Evolutionary conservation across 2,888 invertebrate species (phyloP).

Genomic region (Saturnia pavonia): DNA sequence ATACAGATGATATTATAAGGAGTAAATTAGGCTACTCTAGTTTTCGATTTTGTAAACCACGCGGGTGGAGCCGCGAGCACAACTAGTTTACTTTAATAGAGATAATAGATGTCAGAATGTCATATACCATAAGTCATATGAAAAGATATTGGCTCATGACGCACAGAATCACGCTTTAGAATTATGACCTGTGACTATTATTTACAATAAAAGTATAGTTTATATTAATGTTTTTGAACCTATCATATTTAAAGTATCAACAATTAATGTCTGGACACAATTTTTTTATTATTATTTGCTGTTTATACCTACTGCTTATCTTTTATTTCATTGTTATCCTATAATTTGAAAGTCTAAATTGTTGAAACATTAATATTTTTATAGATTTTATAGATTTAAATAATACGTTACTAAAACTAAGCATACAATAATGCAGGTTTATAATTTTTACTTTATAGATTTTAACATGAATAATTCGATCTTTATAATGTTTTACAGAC

Average conservation of each 20-base stretch:
- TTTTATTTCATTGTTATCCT: neutral
- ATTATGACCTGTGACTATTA: neutral
- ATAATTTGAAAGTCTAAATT: neutral
- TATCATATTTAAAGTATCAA: neutral
- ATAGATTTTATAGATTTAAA: neutral
- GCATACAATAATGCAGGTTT: neutral
- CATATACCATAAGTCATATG: neutral
- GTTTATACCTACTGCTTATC: neutral
- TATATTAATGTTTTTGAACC: neutral
- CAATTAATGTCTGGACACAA: neutral
- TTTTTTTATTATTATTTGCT: neutral
- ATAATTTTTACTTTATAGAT: neutral
- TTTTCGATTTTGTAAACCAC: no score
- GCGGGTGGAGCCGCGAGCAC: no score
- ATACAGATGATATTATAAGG: no score
- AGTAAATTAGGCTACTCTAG: no score
- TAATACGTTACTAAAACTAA: neutral
- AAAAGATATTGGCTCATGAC: conserved; percentile 5
- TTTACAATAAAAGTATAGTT: neutral
- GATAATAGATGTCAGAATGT: conserved; percentile 3
- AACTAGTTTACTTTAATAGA: no score
- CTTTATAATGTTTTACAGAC: conserved; percentile 82
- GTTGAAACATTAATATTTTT: neutral
- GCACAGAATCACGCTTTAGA: conserved; percentile 2
- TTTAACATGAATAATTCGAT: neutral